Percentiles rank a stretch among this genome's conserved stretches.
Evolutionary conservation across 2,888 invertebrate genomes (phyloP).

Genomic region (Phyllotreta cruciferae): DNA sequence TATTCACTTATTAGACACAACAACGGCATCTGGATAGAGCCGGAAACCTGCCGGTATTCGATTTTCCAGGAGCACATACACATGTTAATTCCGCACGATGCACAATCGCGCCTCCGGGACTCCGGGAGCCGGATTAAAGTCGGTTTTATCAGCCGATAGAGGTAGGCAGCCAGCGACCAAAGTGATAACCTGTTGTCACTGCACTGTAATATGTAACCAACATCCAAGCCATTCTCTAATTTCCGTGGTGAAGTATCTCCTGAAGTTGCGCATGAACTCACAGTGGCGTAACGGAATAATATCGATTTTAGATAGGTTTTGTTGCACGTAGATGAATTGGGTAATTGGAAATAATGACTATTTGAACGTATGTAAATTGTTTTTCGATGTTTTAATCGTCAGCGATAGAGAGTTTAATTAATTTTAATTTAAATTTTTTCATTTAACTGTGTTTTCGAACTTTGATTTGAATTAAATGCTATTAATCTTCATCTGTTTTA

Average conservation of each 20-base stretch:
- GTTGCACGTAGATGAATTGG: background rate
- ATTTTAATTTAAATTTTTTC: no score
- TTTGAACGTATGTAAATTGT: no score
- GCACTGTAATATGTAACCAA: conserved; percentile 43
- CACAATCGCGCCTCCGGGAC: conserved; percentile 4
- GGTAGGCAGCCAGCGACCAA: conserved; percentile 29
- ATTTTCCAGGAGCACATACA: no score
- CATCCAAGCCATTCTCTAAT: conserved; percentile 38
- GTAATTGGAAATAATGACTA: no score
- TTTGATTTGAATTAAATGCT: no score
- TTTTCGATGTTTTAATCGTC: no score
- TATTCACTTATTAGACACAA: no score
- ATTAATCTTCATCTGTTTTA: no score
- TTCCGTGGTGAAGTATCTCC: conserved; percentile 23
- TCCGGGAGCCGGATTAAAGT: background rate
- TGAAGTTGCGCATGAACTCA: conserved; percentile 24
- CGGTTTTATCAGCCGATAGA: conserved; percentile 1
- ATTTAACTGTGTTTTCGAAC: no score
- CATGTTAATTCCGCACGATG: background rate
- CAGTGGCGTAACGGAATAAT: conserved; percentile 15
- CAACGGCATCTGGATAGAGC: background rate
- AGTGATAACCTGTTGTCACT: conserved; percentile 48
- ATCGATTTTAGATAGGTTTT: conserved; percentile 16
- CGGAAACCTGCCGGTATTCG: background rate
- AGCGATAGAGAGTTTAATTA: no score